A percentile compares a stretch with the other conserved stretches of the same genome.
Conservation (phyloP, 2,113 vertebrate genomes). For the Phrynosoma platyrhinos region DNA sequence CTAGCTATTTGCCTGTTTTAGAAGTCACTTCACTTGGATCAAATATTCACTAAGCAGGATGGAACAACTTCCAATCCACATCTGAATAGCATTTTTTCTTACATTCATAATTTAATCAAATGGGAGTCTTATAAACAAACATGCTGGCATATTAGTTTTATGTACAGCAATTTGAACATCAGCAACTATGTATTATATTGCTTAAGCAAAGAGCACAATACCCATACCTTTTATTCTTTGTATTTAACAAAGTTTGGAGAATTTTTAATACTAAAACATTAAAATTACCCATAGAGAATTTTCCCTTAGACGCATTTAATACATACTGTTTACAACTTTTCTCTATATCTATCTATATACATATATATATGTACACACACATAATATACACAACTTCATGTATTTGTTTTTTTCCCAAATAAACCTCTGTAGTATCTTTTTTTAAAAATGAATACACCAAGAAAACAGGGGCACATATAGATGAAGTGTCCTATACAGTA, state of each 20-base stretch:
- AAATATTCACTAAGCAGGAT: conserved; percentile 75
- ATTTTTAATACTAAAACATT: conserved; percentile 81
- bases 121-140: conserved; percentile 83
- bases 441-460: conserved; percentile 78
- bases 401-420: conserved; percentile 76
- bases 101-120: conserved; percentile 85
- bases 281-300: conserved; percentile 80
- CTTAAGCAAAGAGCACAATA: conserved; percentile 81
- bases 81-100: conserved; percentile 79
- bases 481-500: conserved; percentile 75
- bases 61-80: conserved; percentile 80
- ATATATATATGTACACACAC: conserved; percentile 77
- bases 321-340: conserved; percentile 77
- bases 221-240: conserved; percentile 73
- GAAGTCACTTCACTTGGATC: conserved; percentile 68
- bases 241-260: conserved; percentile 75
- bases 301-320: conserved; percentile 84
- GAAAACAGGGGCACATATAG: conserved; percentile 78
- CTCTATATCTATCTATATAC: conserved; percentile 61
- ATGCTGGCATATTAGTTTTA: conserved; percentile 80
- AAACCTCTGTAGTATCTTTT: conserved; percentile 79
- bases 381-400: conserved; percentile 85
- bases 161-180: conserved; percentile 83
- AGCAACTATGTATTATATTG: conserved; percentile 77
- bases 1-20: conserved; percentile 78